These are phyloP conservation scores for Manis crassicaudata DNA, from an alignment of 2,797 vertebrate species.

Conservation along the genomic window DNA sequence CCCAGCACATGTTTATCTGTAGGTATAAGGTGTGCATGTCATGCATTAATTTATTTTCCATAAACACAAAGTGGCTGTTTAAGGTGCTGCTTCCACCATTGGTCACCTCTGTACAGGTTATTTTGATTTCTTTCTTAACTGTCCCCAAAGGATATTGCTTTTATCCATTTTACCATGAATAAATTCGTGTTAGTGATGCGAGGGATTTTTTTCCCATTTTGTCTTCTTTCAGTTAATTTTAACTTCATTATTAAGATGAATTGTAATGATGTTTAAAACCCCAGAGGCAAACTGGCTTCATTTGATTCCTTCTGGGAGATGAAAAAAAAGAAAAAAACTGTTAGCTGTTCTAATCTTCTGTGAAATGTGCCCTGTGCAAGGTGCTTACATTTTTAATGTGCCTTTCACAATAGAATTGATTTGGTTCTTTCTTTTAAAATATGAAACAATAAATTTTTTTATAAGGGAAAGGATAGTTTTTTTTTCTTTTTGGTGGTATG, in stretches of 20 bases:
- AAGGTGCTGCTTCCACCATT: neutral
- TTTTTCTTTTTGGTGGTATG: neutral
- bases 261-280: conserved; percentile 82
- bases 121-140: conserved; percentile 59
- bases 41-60: neutral
- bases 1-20: neutral
- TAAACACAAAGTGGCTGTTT: neutral
- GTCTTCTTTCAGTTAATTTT: conserved; percentile 84
- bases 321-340: conserved; percentile 54
- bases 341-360: conserved; percentile 81
- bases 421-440: conserved; percentile 82
- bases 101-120: neutral
- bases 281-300: conserved; percentile 79
- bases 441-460: conserved; percentile 82
- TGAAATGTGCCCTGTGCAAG: conserved; percentile 81
- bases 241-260: conserved; percentile 86
- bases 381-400: conserved; percentile 84
- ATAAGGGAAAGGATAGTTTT: conserved; percentile 67
- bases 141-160: conserved; percentile 51
- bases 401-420: conserved; percentile 82
- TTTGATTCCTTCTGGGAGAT: conserved; percentile 85
- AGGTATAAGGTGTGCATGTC: neutral
- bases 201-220: conserved; percentile 19
- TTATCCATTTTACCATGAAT: conserved; percentile 71
- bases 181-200: conserved; percentile 50